Conservation (phyloP, 2,888 invertebrate species). For the Melanchra persicariae region DNA sequence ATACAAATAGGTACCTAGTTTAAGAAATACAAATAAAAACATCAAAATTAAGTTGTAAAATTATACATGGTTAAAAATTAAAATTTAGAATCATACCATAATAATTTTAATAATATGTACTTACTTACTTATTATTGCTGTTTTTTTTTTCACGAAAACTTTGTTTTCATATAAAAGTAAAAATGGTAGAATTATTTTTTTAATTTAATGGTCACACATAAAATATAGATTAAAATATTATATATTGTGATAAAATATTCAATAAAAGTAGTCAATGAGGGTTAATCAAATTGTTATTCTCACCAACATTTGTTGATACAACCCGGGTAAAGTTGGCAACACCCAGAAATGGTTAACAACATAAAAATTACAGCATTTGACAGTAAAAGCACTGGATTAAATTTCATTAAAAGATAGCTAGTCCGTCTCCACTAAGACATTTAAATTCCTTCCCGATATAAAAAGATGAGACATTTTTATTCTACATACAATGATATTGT, state of each 20-base stretch:
- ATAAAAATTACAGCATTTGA: conserved; percentile 11
- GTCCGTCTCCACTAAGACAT: conserved; percentile 16
- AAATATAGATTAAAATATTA: conserved; percentile 20
- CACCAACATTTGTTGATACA: conserved; percentile 8
- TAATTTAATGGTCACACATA: conserved; percentile 44
- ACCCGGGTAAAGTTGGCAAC: conserved; percentile 3
- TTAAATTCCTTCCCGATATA: conserved; percentile 43
- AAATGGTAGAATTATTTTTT: conserved; percentile 55
- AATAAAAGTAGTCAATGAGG: conserved; percentile 6
- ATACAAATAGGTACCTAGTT: conserved; percentile 15
- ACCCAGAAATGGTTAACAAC: neutral
- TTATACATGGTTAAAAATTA: conserved; percentile 10
- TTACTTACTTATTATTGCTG: conserved; percentile 67
- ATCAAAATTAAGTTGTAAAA: conserved; percentile 30
- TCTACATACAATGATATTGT: conserved; percentile 37
- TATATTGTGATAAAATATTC: conserved; percentile 2
- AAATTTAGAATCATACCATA: neutral
- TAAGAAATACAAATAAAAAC: conserved; percentile 8
- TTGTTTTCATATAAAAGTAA: conserved; percentile 72
- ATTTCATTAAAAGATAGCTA: conserved; percentile 15
- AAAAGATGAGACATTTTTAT: conserved; percentile 35
- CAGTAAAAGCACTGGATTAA: conserved; percentile 27
- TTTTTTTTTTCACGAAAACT: conserved; percentile 58
- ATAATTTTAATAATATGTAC: conserved; percentile 54
- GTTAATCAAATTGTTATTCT: neutral